Conservation (phyloP, 2,888 invertebrate genomes). For the Morpho deidamia region DNA sequence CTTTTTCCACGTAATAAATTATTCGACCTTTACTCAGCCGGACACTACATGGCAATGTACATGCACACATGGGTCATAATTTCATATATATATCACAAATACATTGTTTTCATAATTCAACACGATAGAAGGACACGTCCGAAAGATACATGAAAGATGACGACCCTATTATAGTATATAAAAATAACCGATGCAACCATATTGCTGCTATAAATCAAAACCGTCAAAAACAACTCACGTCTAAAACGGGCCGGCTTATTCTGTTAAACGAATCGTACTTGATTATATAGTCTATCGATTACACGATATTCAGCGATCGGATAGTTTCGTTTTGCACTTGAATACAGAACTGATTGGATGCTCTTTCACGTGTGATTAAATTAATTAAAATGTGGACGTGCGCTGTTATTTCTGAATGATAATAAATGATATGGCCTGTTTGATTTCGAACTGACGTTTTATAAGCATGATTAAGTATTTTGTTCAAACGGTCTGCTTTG, state of each 20-base stretch:
- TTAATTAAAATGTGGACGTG: slow-evolving; percentile 33
- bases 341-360: slow-evolving; percentile 40
- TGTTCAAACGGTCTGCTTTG: slow-evolving; percentile 6
- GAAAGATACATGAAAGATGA: neutral
- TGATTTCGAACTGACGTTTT: slow-evolving; percentile 18
- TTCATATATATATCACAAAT: too few species aligned
- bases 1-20: too few species aligned
- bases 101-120: too few species aligned
- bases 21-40: too few species aligned
- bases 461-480: slow-evolving; percentile 16
- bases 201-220: slow-evolving; percentile 30
- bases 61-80: too few species aligned
- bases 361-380: slow-evolving; percentile 31
- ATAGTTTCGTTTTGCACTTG: slow-evolving; percentile 33
- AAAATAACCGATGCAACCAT: slow-evolving; percentile 28
- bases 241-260: slow-evolving; percentile 25
- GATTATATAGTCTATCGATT: slow-evolving; percentile 20
- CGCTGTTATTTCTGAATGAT: slow-evolving; percentile 19
- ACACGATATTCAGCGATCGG: slow-evolving; percentile 18
- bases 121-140: too few species aligned
- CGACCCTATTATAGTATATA: slow-evolving; percentile 13
- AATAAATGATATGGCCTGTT: slow-evolving; percentile 32
- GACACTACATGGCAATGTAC: too few species aligned
- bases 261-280: slow-evolving; percentile 34
- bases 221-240: slow-evolving; percentile 17